These are phyloP conservation scores for Isurus oxyrinchus DNA, from an alignment of 2,113 vertebrate genomes.

Conservation along the genomic window DNA sequence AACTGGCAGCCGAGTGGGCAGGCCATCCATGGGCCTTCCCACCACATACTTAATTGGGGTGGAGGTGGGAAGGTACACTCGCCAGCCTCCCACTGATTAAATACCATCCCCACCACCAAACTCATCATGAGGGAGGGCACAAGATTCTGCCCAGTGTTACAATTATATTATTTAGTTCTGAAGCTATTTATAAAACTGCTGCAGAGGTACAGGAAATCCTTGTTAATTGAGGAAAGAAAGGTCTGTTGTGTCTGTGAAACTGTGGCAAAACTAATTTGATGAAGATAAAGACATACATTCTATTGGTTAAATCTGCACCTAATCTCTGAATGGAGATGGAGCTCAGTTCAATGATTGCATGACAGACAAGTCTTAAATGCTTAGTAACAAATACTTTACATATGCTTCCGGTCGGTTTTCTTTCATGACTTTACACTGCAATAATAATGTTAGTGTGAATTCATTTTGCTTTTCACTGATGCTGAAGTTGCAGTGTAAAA, in stretches of 20 bases:
- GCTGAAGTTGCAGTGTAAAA: background rate
- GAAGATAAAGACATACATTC: background rate
- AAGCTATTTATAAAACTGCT: background rate
- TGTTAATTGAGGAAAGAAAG: background rate
- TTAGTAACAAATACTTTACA: background rate
- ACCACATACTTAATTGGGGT: too few relatives aligned
- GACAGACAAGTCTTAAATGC: background rate
- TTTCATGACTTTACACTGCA: background rate
- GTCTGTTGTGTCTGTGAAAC: background rate
- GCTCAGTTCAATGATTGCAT: conserved; percentile 4
- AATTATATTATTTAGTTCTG: background rate
- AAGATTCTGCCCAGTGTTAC: too few relatives aligned
- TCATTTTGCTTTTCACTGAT: background rate
- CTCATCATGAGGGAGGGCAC: too few relatives aligned
- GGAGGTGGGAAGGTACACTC: too few relatives aligned
- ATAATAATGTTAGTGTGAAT: background rate
- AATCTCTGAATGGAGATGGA: background rate
- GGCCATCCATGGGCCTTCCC: too few relatives aligned
- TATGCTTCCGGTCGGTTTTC: background rate
- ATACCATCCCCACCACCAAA: too few relatives aligned
- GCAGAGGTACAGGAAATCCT: background rate
- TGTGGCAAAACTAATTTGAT: background rate
- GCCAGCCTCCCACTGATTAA: background rate
- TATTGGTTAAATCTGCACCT: background rate
- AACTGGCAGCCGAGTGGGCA: too few relatives aligned